Percentiles rank a stretch among this genome's conserved stretches.
These are phyloP conservation scores for Caenorhabditis auriculariae DNA, from an alignment of 2,888 invertebrate species.

Conservation along the genomic window DNA sequence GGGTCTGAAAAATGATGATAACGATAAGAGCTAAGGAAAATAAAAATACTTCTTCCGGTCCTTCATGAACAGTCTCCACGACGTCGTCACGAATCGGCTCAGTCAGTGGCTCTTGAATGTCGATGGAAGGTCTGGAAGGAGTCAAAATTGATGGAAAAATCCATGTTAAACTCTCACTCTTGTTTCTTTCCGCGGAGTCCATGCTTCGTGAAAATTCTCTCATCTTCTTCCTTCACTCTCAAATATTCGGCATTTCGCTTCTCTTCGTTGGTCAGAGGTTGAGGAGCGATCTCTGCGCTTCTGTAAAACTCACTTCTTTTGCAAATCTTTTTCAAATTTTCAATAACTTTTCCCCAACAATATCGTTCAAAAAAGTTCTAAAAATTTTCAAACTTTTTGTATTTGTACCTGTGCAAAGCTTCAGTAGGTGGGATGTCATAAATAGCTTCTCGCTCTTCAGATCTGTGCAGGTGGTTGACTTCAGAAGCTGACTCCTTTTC, in stretches of 20 bases:
- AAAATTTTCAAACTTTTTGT: background rate
- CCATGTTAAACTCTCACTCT: conserved; percentile 7
- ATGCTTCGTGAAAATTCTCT: conserved; percentile 38
- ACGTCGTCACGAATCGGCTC: conserved; percentile 33
- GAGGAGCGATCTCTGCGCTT: too few relatives aligned
- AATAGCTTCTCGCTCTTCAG: conserved; percentile 37
- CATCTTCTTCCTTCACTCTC: conserved; percentile 48
- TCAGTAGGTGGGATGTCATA: conserved; percentile 41
- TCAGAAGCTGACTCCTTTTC: background rate
- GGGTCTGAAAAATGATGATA: conserved; percentile 17
- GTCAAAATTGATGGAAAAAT: background rate
- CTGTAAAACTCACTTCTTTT: too few relatives aligned
- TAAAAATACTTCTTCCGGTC: too few relatives aligned
- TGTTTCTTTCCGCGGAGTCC: conserved; percentile 31
- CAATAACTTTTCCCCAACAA: too few relatives aligned
- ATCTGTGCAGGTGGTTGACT: conserved; percentile 19
- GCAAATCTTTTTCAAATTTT: too few relatives aligned
- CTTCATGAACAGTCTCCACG: conserved; percentile 24
- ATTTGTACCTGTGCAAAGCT: background rate
- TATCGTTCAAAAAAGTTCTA: too few relatives aligned
- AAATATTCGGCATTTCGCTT: conserved; percentile 34
- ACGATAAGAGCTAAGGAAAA: conserved; percentile 23
- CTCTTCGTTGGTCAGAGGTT: too few relatives aligned
- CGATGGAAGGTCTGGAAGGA: conserved; percentile 16
- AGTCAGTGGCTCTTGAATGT: conserved; percentile 39